phyloP scores from a whole-genome alignment of 2,888 invertebrate species.

The Nipponacmea schrenckii region DNA sequence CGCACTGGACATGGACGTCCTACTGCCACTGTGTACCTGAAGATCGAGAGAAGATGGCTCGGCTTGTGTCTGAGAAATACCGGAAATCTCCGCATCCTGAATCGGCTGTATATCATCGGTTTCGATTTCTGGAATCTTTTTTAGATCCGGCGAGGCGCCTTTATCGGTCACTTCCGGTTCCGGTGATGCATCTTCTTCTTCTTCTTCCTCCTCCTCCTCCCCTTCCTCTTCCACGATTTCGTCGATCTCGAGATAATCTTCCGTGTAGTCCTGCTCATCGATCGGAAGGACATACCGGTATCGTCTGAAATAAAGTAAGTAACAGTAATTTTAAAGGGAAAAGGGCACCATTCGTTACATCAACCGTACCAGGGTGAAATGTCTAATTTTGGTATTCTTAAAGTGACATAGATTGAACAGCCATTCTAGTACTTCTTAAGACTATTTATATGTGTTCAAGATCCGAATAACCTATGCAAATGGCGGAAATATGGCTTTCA shows the following conservation, averaged over 20 bases:
- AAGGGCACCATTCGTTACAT: too few species aligned
- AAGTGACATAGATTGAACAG: too few species aligned
- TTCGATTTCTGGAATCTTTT: background rate
- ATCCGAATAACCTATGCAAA: too few species aligned
- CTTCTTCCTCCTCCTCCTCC: slow-evolving; percentile 9
- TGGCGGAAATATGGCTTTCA: too few species aligned
- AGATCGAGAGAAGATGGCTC: background rate
- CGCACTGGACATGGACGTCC: background rate
- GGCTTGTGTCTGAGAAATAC: background rate
- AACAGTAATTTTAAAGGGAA: too few species aligned
- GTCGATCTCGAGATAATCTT: background rate
- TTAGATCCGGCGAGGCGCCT: background rate
- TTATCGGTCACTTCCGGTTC: slow-evolving; percentile 6
- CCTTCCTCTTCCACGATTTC: slow-evolving; percentile 11
- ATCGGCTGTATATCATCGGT: background rate
- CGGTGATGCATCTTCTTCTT: background rate
- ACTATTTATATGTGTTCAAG: too few species aligned
- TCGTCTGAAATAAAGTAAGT: slow-evolving; percentile 10
- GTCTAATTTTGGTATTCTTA: too few species aligned
- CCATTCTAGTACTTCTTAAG: too few species aligned
- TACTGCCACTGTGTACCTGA: background rate
- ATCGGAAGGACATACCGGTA: slow-evolving; percentile 17
- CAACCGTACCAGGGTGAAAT: too few species aligned
- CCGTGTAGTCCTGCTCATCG: background rate
- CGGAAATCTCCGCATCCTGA: too few species aligned